phyloP scores from a whole-genome alignment of 2,888 invertebrate genomes.

The Heliconius ismenius region DNA sequence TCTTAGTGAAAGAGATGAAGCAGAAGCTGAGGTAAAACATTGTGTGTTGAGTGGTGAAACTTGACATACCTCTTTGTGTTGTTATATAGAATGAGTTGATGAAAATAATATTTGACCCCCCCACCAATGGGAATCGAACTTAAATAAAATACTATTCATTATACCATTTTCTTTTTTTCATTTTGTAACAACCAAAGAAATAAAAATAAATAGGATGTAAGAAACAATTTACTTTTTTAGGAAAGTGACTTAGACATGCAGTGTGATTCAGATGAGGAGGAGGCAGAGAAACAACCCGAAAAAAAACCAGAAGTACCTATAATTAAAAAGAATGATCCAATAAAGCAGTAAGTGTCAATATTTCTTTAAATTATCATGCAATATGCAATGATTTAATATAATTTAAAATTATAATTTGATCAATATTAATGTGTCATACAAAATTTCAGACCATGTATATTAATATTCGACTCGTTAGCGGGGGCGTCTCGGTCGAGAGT shows the following conservation, averaged over 20 bases:
- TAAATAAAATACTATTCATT: background rate
- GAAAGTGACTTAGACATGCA: conserved; percentile 81
- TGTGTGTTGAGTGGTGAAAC: no score
- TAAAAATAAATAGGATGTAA: background rate
- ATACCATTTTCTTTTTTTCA: background rate
- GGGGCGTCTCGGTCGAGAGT: conserved; percentile 91
- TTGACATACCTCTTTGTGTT: no score
- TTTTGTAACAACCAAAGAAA: background rate
- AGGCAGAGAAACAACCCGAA: conserved; percentile 63
- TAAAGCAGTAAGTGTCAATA: conserved; percentile 83
- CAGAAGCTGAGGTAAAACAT: conserved; percentile 85
- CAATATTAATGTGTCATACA: background rate
- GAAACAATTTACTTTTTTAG: conserved; percentile 52
- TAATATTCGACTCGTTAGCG: conserved; percentile 97
- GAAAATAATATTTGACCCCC: no score
- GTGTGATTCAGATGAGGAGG: conserved; percentile 77
- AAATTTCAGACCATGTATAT: conserved; percentile 91
- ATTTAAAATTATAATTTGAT: background rate
- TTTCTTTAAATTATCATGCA: background rate
- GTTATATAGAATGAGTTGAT: no score
- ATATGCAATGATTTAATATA: background rate
- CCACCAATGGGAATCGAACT: no score
- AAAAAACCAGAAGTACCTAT: conserved; percentile 64
- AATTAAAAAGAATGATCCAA: conserved; percentile 74
- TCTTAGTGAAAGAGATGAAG: conserved; percentile 88